Percentiles rank a stretch among this genome's conserved stretches.
These are phyloP conservation scores for Oryctolagus cuniculus DNA, from an alignment of 2,113 vertebrate genomes.

Conservation along the genomic window DNA sequence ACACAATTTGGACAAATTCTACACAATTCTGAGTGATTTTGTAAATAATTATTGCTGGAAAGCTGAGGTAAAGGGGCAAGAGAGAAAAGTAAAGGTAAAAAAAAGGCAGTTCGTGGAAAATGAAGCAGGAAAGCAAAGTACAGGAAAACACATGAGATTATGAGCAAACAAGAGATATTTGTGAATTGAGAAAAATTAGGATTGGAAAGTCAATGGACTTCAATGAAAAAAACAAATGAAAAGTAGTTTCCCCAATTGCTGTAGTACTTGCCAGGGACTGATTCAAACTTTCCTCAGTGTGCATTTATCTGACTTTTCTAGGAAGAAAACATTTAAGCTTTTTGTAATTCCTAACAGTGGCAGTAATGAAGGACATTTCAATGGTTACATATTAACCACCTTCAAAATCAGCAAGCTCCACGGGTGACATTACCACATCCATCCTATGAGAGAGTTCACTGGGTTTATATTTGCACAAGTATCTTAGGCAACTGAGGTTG, in stretches of 20 bases:
- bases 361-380: background rate
- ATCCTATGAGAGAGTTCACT: background rate
- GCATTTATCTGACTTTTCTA: background rate
- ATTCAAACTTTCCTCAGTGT: background rate
- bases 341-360: background rate
- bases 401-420: background rate
- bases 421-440: background rate
- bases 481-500: background rate
- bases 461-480: background rate
- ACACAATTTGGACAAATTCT: background rate
- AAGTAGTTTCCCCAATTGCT: background rate
- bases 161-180: slow-evolving; percentile 1
- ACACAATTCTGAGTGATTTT: background rate
- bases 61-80: background rate
- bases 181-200: background rate
- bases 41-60: background rate
- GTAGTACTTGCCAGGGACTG: background rate
- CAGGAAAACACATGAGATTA: background rate
- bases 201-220: background rate
- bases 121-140: background rate
- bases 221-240: background rate
- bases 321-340: background rate
- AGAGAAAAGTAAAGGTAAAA: background rate
- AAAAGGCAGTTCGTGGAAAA: background rate
- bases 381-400: slow-evolving; percentile 39